Evolutionary conservation across 2,888 invertebrate species (phyloP), one percentile per base, ranked within the genome.

Genomic region (Rotaria sp.): DNA sequence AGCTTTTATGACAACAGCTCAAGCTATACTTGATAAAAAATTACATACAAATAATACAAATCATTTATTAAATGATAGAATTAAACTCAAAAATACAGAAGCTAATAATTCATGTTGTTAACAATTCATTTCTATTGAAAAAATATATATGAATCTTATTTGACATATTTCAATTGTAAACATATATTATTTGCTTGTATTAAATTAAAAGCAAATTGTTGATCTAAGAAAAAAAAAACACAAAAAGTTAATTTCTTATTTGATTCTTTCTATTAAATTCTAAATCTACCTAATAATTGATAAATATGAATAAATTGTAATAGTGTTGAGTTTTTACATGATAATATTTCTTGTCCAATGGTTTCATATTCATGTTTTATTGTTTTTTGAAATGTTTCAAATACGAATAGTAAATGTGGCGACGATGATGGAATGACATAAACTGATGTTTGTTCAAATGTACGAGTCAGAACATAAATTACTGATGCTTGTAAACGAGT

Each of bases 1-100:
- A 89, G 96, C 96, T 87, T 97, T 97, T 92, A 94, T 94, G 91
- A 95, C 96, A 88, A 94, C 96, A 88, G 96, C 96, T 26, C 80
- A 80, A 80, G 45, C 45, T 21, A 10, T 80, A n/a, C 10, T 80
- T n/a, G 80, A 80, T 35, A 80, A 80, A 80, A n/a, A 80, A 80
- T 38, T n/a, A 13, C 2, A 45, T 80, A 10, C 26, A n/a, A 80
- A 24, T 13, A 80, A 15, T 80, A 24, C 26, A 26, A 15, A 80
- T 45, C 11, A 26, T 45, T 45, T 5, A n/a, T 45, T n/a, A n/a
- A 80, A 80, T 80, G 80, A 80, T 24, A 26, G 26, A 15, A 21
- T 80, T n/a, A 80, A 80, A 80, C 24, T 35, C 2, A 67, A 35
- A 30, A 35, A 35, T 67, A 18, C 35, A 3, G 35, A 21, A 21